phyloP scores from a whole-genome alignment of 2,113 vertebrate species.

The Chaetops frenatus region DNA sequence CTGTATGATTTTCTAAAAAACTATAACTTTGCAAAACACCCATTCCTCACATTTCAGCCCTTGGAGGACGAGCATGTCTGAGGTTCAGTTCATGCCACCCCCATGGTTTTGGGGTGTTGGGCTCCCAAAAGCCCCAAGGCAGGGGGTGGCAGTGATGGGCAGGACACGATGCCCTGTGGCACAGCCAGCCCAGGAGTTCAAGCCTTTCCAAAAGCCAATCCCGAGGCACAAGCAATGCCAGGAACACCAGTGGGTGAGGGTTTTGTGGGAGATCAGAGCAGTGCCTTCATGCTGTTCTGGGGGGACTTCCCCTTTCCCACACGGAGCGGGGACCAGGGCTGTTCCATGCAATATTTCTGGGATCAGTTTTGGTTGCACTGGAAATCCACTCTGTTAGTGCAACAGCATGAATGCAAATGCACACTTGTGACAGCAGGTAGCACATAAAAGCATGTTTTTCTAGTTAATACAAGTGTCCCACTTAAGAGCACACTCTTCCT shows the following conservation, averaged over 20 bases:
- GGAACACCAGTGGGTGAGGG: too few relatives aligned
- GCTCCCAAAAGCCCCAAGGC: background rate
- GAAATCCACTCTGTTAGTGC: background rate
- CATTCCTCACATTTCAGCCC: background rate
- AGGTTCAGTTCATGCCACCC: background rate
- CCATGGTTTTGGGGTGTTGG: background rate
- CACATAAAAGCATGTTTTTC: background rate
- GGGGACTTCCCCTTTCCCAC: background rate
- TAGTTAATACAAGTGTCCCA: background rate
- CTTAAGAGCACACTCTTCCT: background rate
- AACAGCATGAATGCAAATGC: rapidly evolving
- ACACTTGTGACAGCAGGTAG: background rate
- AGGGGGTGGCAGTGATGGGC: background rate
- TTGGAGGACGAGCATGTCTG: background rate
- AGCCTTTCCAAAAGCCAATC: background rate
- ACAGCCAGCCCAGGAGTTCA: background rate
- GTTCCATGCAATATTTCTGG: background rate
- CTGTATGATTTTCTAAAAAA: background rate
- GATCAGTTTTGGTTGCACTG: background rate
- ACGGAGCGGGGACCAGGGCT: rapidly evolving
- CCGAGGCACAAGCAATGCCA: background rate
- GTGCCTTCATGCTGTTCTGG: background rate
- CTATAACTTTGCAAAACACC: background rate
- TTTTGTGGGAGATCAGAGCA: background rate
- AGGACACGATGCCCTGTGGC: background rate